These are phyloP conservation scores for Dendrolimus pini DNA, from an alignment of 2,888 invertebrate species.

Conservation along the genomic window DNA sequence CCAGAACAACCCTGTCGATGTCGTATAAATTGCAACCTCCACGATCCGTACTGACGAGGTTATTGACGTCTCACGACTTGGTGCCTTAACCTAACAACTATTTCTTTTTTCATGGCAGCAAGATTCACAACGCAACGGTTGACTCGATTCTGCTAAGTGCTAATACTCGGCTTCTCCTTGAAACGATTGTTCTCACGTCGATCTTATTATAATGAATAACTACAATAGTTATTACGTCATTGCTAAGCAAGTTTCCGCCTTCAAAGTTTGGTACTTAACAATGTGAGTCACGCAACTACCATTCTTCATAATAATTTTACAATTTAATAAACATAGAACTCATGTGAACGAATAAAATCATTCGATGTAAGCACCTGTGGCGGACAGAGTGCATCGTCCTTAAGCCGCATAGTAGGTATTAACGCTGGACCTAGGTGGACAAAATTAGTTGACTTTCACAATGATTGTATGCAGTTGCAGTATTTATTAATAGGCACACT, in stretches of 20 bases:
- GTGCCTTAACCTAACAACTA: constrained; percentile 41
- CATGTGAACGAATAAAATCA: constrained; percentile 22
- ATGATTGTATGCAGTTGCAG: not conserved
- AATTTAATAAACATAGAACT: constrained; percentile 30
- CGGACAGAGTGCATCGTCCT: not conserved
- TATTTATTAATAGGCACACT: constrained; percentile 58
- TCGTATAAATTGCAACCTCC: constrained; percentile 75
- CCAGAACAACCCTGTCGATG: constrained; percentile 69
- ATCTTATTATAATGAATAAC: constrained; percentile 65
- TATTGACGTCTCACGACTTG: constrained; percentile 62
- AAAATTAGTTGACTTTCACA: not conserved
- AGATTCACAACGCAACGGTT: constrained; percentile 32
- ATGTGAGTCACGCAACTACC: constrained; percentile 68
- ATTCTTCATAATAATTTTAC: constrained; percentile 52
- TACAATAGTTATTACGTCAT: constrained; percentile 74
- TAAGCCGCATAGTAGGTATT: not conserved
- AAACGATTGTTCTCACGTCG: constrained; percentile 67
- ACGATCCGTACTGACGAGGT: constrained; percentile 72
- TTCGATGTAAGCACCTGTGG: not conserved
- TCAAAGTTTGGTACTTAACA: constrained; percentile 63
- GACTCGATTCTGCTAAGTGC: constrained; percentile 32
- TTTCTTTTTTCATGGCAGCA: constrained; percentile 51
- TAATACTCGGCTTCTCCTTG: constrained; percentile 61
- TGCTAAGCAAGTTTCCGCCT: constrained; percentile 69
- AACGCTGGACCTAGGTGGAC: constrained; percentile 3